These are phyloP conservation scores for Cyclina sinensis DNA, from an alignment of 1,140 invertebrate genomes.

Conservation along the genomic window DNA sequence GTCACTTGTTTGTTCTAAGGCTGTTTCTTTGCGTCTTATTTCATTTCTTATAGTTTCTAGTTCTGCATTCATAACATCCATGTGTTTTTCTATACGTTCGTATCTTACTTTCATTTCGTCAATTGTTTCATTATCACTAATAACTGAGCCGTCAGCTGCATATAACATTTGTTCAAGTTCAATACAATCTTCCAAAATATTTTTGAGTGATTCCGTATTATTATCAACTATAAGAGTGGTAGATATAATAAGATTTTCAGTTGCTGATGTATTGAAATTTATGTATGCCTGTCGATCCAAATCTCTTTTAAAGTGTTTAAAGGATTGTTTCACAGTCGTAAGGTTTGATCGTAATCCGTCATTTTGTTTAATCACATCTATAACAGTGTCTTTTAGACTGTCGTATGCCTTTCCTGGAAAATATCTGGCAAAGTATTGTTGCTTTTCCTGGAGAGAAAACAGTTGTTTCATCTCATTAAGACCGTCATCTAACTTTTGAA, in stretches of 20 bases:
- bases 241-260: background rate
- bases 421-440: conserved; percentile 48
- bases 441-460: conserved; percentile 28
- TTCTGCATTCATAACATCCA: background rate
- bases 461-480: background rate
- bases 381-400: background rate
- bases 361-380: background rate
- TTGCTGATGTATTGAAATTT: background rate
- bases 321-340: background rate
- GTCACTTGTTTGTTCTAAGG: background rate
- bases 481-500: background rate
- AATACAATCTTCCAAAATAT: background rate
- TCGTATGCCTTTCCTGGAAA: conserved; percentile 24
- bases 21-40: background rate
- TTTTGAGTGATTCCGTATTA: background rate
- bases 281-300: background rate
- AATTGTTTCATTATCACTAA: conserved; percentile 55
- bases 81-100: background rate
- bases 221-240: background rate
- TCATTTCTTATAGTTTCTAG: background rate
- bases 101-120: conserved; percentile 64
- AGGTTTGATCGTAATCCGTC: background rate
- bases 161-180: background rate
- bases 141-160: background rate
- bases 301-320: background rate